Percentiles rank a stretch among this genome's conserved stretches.
These are phyloP conservation scores for Isotomurus palustris DNA, from an alignment of 2,888 invertebrate genomes.

Conservation along the genomic window DNA sequence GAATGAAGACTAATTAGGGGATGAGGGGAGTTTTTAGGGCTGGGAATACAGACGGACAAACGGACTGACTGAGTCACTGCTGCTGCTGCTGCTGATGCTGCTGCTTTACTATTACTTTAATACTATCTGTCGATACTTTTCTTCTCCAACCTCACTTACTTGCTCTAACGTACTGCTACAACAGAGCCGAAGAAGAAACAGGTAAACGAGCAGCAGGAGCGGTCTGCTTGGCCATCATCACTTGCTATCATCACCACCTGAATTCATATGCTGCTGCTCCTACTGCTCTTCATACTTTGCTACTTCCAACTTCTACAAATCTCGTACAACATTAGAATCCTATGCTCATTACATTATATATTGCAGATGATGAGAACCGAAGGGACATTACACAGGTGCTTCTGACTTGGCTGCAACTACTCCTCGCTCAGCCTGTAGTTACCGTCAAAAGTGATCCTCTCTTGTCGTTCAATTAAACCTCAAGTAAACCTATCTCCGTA, in stretches of 20 bases:
- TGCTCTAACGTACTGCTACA: too few relatives aligned
- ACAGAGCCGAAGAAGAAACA: too few relatives aligned
- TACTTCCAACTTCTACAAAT: too few relatives aligned
- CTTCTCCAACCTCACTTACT: too few relatives aligned
- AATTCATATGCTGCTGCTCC: too few relatives aligned
- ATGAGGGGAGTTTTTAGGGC: conserved; percentile 13
- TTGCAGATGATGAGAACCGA: conserved; percentile 10
- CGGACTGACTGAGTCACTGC: not conserved
- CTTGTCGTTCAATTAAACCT: not conserved
- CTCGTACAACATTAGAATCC: too few relatives aligned
- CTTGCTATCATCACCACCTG: too few relatives aligned
- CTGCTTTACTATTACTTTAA: not conserved
- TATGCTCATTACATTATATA: too few relatives aligned
- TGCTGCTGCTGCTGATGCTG: not conserved
- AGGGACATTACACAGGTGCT: conserved; percentile 17
- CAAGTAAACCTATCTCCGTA: not conserved
- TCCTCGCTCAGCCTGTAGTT: conserved; percentile 4
- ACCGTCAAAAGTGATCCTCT: not conserved
- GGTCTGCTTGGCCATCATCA: too few relatives aligned
- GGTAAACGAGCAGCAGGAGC: too few relatives aligned
- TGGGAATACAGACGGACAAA: not conserved
- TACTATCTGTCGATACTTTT: too few relatives aligned
- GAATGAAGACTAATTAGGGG: conserved; percentile 11
- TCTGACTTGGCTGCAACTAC: not conserved
- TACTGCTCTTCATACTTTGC: too few relatives aligned